Percentiles rank a stretch among this genome's conserved stretches.
phyloP scores from a whole-genome alignment of 2,888 invertebrate species.

The Pyrgus malvae region DNA sequence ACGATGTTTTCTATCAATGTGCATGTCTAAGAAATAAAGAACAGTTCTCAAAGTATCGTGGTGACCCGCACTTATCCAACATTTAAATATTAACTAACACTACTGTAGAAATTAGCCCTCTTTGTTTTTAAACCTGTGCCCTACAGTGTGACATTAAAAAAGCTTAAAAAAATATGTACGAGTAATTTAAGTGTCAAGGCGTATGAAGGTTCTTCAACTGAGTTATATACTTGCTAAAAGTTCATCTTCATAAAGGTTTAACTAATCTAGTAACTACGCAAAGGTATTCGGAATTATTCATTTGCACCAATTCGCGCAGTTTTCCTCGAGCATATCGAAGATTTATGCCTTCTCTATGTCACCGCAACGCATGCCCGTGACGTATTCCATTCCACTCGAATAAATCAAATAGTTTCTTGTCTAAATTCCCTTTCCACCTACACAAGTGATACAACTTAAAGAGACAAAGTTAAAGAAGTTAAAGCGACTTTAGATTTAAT shows the following conservation, averaged over 20 bases:
- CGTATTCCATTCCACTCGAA: slow-evolving; percentile 47
- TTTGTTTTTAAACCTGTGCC: too few species aligned
- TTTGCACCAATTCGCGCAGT: slow-evolving; percentile 54
- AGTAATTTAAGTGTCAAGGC: too few species aligned
- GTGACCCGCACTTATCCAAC: too few species aligned
- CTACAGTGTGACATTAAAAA: too few species aligned
- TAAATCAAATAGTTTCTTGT: slow-evolving; percentile 50
- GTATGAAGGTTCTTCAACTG: too few species aligned
- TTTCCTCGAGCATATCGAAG: slow-evolving; percentile 53
- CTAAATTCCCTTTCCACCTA: background rate
- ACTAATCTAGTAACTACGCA: slow-evolving; percentile 19
- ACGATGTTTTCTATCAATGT: too few species aligned
- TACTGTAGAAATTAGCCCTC: too few species aligned
- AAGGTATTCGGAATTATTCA: slow-evolving; percentile 62
- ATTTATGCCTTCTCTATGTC: slow-evolving; percentile 67
- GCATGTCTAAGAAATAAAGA: background rate
- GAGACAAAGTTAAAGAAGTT: too few species aligned
- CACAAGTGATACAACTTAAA: slow-evolving; percentile 15
- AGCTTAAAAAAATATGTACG: too few species aligned
- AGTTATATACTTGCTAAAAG: background rate
- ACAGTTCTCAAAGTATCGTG: too few species aligned
- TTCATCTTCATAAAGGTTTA: background rate
- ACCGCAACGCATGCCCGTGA: slow-evolving; percentile 57
- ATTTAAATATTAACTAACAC: too few species aligned
- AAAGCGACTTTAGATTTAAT: slow-evolving; percentile 9